Conservation (phyloP, 2,113 vertebrate species). For the Stigmatopora nigra region DNA sequence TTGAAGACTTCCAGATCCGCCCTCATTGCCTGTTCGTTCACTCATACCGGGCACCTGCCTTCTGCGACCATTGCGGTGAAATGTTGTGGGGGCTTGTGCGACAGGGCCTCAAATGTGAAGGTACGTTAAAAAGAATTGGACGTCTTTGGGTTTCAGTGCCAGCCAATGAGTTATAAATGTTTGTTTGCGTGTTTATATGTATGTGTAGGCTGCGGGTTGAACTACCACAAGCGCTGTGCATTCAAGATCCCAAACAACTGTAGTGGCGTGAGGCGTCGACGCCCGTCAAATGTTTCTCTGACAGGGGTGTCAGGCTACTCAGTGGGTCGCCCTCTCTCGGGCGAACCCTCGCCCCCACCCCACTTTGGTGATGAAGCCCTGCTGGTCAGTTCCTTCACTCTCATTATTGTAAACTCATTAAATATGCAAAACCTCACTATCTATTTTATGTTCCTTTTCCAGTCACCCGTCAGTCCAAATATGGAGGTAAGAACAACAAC, state of each 20-base stretch:
- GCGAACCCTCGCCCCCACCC: constrained; percentile 74
- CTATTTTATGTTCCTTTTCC: constrained; percentile 12
- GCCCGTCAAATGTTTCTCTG: constrained; percentile 87
- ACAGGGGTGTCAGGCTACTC: constrained; percentile 79
- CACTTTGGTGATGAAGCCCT: constrained; percentile 76
- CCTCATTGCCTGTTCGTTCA: constrained; percentile 93
- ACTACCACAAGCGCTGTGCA: constrained; percentile 96
- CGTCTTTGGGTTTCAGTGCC: too few species aligned
- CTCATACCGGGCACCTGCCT: constrained; percentile 90
- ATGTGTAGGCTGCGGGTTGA: constrained; percentile 75
- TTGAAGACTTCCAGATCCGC: constrained; percentile 96
- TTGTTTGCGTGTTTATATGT: too few species aligned
- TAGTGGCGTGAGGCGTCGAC: constrained; percentile 83
- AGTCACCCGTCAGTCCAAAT: constrained; percentile 85
- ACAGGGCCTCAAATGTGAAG: constrained; percentile 97
- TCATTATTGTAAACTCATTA: accelerated
- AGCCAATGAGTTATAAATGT: too few species aligned
- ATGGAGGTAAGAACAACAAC: constrained; percentile 76
- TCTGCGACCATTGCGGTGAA: constrained; percentile 97
- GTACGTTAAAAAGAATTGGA: constrained; percentile 28
- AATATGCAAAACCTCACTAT: background rate
- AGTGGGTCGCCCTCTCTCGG: constrained; percentile 72
- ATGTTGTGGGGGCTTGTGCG: constrained; percentile 96
- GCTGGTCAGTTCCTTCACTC: constrained; percentile 71
- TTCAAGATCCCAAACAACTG: constrained; percentile 99